Base-by-base conservation (phyloP, 2,113 vertebrate species). In the Alosa alosa region DNA sequence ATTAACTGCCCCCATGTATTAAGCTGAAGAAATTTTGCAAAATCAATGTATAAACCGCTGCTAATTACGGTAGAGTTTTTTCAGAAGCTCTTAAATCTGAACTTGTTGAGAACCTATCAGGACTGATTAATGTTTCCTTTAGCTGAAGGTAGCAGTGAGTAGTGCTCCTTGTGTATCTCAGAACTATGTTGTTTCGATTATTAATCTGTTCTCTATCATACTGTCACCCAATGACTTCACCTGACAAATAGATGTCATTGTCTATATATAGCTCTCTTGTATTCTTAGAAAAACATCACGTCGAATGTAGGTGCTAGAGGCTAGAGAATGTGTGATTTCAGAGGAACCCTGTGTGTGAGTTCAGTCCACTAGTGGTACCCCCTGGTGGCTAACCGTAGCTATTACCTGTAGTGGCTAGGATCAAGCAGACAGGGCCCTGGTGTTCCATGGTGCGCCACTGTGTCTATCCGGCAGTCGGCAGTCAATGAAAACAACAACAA, bases 401-500 rank as follows among this genome's bases (percentile, higher is more conserved):
- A 31, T 41, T 39, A 41, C 44, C 36, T 39, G 25, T 49, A 11
- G 36, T 52, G 10, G 11, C n/a, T 84, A 55, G 31, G 15, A 64
- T 60, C 2, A 44, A 8, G n/a, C 41, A 31, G 55, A 45, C 9
- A 39, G 36, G 15, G 50, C 82, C 20, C 25, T 25, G 36, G 44
- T 84, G 11, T 31, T 46, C 18, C 22, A 72, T 3, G 11, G 10
- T 68, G n/a, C 1, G 36, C 46, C 6, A 25, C 15, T 36, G 60
- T 25, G n/a, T 25, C 60, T 22, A 25, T 18, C 11, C 55, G 15
- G 55, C 17, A 44, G 41, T 57, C 25, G 13, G 85, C 83, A 22
- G n/a, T 50, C 31, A 87, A 81, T 52, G 36, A 88, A 45, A 46
- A 81, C 45, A 1, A 81, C 81, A 88, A 72, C 13, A 39, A n/a